Evolutionary conservation across 2,797 vertebrate species (phyloP).

Genomic region (Aplochiton taeniatus): DNA sequence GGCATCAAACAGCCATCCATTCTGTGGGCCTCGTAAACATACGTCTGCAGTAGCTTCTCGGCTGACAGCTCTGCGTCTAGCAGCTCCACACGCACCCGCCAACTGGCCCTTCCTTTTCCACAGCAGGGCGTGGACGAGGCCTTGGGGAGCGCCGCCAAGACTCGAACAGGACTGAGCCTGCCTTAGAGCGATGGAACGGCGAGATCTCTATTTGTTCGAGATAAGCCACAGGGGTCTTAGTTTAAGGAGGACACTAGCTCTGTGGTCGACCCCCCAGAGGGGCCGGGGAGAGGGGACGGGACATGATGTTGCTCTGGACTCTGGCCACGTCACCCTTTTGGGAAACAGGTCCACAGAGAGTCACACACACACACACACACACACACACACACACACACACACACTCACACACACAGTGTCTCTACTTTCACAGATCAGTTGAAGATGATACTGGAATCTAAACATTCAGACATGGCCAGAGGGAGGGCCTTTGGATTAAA

Average conservation of each 20-base stretch:
- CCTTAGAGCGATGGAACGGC: no score
- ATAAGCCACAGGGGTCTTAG: no score
- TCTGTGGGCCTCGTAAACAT: slow-evolving; percentile 37
- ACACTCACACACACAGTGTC: not conserved
- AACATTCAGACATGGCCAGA: no score
- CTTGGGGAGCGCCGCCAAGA: no score
- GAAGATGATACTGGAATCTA: no score
- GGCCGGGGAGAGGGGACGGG: not conserved
- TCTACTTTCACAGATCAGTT: no score
- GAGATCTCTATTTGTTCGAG: no score
- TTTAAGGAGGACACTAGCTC: no score
- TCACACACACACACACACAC: not conserved
- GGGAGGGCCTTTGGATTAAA: not conserved
- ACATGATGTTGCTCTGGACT: slow-evolving; percentile 9
- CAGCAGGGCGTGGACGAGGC: slow-evolving; percentile 29
- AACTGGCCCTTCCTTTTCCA: slow-evolving; percentile 18
- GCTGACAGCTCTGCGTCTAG: slow-evolving; percentile 38
- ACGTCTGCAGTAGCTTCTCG: slow-evolving; percentile 25
- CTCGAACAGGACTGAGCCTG: no score
- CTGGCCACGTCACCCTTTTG: slow-evolving; percentile 7
- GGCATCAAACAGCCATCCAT: slow-evolving; percentile 26
- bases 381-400: not conserved
- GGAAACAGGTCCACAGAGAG: not conserved
- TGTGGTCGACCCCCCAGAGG: no score
- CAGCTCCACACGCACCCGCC: slow-evolving; percentile 22